These are phyloP conservation scores for Gallinago solitaria DNA, from an alignment of 2,797 vertebrate genomes.

Conservation along the genomic window DNA sequence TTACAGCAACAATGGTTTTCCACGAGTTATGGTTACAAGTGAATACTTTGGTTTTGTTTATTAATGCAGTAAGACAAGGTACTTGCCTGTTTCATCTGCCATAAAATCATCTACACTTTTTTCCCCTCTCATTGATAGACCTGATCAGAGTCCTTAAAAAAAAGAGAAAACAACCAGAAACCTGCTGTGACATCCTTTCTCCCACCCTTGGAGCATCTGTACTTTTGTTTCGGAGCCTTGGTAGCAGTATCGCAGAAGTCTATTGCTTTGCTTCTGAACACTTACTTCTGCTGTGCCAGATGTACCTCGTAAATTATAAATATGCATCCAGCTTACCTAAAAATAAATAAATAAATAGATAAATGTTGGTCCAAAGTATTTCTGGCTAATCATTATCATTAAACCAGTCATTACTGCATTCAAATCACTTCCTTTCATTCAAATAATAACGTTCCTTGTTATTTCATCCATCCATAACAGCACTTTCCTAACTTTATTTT, in stretches of 20 bases:
- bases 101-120: neutral
- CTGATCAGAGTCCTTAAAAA: neutral
- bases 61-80: neutral
- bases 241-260: neutral
- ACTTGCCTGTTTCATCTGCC: neutral
- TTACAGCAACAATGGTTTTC: neutral
- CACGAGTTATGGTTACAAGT: neutral
- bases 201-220: neutral
- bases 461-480: neutral
- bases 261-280: neutral
- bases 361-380: neutral
- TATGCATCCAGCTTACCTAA: neutral
- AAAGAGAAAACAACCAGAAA: fast-evolving
- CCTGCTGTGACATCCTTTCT: neutral
- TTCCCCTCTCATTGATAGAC: neutral
- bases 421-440: neutral
- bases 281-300: neutral
- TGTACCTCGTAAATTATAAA: neutral
- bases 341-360: neutral
- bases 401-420: neutral
- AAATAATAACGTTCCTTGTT: neutral
- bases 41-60: neutral
- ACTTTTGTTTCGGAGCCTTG: no score
- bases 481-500: neutral
- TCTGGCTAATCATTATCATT: neutral